Evolutionary conservation across 2,113 vertebrate genomes (phyloP).

Genomic region (Rhinolophus sinicus): DNA sequence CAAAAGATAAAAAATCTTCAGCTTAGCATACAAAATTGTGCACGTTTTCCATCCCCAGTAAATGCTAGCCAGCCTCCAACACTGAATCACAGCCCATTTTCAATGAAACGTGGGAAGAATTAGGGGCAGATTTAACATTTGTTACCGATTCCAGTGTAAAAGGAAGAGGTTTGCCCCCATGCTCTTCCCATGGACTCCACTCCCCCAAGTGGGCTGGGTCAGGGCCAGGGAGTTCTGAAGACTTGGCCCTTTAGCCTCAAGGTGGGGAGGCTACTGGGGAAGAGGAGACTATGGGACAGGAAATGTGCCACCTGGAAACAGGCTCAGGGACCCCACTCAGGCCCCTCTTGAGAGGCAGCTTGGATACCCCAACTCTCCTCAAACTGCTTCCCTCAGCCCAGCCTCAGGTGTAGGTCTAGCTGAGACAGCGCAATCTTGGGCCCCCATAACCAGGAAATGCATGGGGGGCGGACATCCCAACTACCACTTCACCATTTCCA

Average conservation of each 20-base stretch:
- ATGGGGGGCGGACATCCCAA: fast-evolving
- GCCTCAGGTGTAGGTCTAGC: background rate
- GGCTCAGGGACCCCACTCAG: background rate
- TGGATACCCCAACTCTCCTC: too few relatives aligned
- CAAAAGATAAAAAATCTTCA: background rate
- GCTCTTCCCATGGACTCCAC: fast-evolving
- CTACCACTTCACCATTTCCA: too few relatives aligned
- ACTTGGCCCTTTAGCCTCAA: background rate
- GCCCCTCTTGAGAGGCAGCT: background rate
- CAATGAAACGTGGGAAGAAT: background rate
- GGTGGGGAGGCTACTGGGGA: background rate
- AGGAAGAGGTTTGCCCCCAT: too few relatives aligned
- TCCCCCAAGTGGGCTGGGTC: too few relatives aligned
- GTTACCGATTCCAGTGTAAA: background rate
- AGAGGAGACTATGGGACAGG: background rate
- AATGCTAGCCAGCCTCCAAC: background rate
- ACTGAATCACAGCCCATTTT: background rate
- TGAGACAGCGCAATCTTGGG: background rate
- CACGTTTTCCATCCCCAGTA: background rate
- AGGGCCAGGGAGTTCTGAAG: background rate
- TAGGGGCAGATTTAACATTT: fast-evolving
- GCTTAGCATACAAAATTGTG: fast-evolving
- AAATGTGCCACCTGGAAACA: background rate
- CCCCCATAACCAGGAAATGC: background rate
- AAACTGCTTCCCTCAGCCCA: too few relatives aligned